Conservation (phyloP, 2,888 invertebrate genomes). For the Agrotis segetum region DNA sequence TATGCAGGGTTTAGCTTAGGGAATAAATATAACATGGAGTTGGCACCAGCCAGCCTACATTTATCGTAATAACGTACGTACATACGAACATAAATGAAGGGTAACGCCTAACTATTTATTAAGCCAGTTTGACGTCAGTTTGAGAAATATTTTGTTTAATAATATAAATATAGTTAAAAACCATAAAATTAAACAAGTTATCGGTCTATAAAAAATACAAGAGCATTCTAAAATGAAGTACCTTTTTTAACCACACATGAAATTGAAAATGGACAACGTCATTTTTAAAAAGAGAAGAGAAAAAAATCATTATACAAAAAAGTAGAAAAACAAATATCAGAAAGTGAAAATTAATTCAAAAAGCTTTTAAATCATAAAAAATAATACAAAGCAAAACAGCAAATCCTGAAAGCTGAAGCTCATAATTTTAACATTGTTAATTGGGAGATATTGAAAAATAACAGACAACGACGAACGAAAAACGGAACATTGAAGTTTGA, state of each 20-base stretch:
- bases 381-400: slow-evolving; percentile 15
- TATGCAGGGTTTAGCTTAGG: slow-evolving; percentile 42
- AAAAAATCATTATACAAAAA: no score
- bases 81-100: slow-evolving; percentile 29
- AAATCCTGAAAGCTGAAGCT: slow-evolving; percentile 28
- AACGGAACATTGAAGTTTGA: neutral
- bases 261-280: no score
- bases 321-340: neutral
- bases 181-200: neutral
- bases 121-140: slow-evolving; percentile 13
- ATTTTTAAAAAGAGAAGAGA: no score
- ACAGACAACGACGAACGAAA: slow-evolving; percentile 29
- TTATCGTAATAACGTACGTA: slow-evolving; percentile 40
- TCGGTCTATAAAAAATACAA: no score
- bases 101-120: slow-evolving; percentile 42
- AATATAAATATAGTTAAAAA: no score
- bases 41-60: slow-evolving; percentile 46
- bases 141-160: slow-evolving; percentile 1
- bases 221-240: no score
- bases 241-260: no score
- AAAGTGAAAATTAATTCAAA: slow-evolving; percentile 1
- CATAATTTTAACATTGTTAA: slow-evolving; percentile 39
- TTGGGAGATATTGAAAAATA: slow-evolving; percentile 51
- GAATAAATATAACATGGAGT: slow-evolving; percentile 45
- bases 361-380: slow-evolving; percentile 8